A percentile compares a stretch with the other conserved stretches of the same genome.
Conservation (phyloP, 2,888 invertebrate species). For the Tuberolachnus salignus region DNA sequence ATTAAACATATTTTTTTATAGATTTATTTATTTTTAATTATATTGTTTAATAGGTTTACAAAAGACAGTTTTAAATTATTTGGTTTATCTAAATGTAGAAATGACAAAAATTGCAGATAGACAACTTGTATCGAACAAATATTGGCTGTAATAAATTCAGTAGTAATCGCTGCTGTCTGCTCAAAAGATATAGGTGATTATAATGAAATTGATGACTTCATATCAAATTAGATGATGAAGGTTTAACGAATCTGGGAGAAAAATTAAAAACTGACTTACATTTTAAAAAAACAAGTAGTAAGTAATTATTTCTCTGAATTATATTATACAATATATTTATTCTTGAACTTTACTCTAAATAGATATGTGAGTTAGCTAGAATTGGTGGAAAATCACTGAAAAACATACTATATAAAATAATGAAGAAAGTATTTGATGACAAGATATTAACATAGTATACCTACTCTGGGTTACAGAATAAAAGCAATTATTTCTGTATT, state of each 20-base stretch:
- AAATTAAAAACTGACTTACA: not conserved
- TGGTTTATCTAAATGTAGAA: conserved; percentile 1
- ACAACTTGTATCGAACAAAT: conserved; percentile 2
- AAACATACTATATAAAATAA: conserved; percentile 5
- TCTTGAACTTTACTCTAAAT: not conserved
- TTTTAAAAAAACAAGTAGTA: conserved; percentile 13
- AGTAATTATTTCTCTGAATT: conserved; percentile 19
- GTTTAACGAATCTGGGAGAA: not conserved
- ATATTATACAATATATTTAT: not conserved
- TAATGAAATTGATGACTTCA: conserved; percentile 6
- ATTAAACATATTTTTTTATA: not conserved
- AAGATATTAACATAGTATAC: not conserved
- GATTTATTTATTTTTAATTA: not conserved
- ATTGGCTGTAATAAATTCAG: not conserved
- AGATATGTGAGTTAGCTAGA: not conserved
- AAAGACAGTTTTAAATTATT: conserved; percentile 9
- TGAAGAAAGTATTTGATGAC: conserved; percentile 12
- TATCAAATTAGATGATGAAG: conserved; percentile 4
- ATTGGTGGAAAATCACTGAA: not conserved
- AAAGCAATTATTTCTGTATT: not conserved
- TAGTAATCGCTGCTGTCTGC: no score
- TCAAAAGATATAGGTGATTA: no score
- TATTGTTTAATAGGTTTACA: conserved; percentile 12
- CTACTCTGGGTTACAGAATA: not conserved
- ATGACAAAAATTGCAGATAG: not conserved